phyloP scores from a whole-genome alignment of 2,888 invertebrate genomes.

The Drosophila pseudotalamancana region DNA sequence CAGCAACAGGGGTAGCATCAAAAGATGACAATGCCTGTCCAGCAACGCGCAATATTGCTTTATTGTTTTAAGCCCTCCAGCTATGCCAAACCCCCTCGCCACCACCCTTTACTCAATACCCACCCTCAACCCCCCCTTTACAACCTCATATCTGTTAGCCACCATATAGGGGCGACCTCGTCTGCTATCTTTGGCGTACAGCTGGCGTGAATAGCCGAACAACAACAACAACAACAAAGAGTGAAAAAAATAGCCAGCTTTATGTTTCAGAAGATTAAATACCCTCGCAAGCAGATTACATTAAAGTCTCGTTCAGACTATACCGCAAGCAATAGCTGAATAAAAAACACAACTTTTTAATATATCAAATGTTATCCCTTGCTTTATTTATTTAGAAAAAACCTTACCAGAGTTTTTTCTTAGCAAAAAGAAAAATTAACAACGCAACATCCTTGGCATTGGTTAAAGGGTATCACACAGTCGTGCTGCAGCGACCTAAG shows the following conservation, averaged over 20 bases:
- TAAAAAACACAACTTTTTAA: too few relatives aligned
- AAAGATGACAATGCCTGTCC: constrained; percentile 61
- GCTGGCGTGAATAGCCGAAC: constrained; percentile 43
- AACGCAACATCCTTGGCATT: too few relatives aligned
- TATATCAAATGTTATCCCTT: too few relatives aligned
- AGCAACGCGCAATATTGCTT: constrained; percentile 64
- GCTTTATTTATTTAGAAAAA: too few relatives aligned
- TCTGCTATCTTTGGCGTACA: constrained; percentile 62
- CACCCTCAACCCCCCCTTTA: too few relatives aligned
- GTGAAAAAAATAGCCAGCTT: background rate
- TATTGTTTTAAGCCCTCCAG: constrained; percentile 62
- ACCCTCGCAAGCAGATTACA: constrained; percentile 12
- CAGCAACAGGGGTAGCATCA: constrained; percentile 44
- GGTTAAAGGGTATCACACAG: background rate
- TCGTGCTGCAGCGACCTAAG: background rate
- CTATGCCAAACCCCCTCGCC: constrained; percentile 13
- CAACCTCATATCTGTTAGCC: background rate
- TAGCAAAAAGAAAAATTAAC: too few relatives aligned
- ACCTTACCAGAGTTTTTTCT: too few relatives aligned
- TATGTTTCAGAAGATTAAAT: constrained; percentile 1
- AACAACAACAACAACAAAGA: constrained; percentile 7
- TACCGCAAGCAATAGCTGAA: too few relatives aligned
- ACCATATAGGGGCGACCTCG: constrained; percentile 11
- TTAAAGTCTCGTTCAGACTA: background rate
- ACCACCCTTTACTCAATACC: too few relatives aligned